Conservation (phyloP, 2,888 invertebrate genomes). For the Drosophila diplacantha region DNA sequence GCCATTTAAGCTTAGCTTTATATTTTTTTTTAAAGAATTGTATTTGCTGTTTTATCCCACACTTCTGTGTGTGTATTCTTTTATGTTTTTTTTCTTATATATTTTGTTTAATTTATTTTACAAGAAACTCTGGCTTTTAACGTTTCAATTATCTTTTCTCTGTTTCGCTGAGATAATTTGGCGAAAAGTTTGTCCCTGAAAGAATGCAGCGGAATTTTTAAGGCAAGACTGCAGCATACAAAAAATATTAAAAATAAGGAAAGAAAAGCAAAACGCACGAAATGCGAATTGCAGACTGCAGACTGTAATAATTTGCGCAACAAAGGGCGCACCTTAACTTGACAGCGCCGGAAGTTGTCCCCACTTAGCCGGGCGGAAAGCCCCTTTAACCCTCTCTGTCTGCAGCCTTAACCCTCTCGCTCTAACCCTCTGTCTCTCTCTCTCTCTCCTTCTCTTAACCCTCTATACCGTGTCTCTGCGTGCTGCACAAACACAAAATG, state of each 20-base stretch:
- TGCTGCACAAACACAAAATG: slow-evolving; percentile 26
- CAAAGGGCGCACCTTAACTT: slow-evolving; percentile 28
- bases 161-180: slow-evolving; percentile 14
- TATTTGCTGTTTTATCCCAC: neutral
- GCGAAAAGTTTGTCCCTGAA: slow-evolving; percentile 26
- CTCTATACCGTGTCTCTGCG: neutral
- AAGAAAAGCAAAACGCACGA: slow-evolving; percentile 7
- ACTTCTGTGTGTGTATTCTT: neutral
- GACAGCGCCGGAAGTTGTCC: slow-evolving; percentile 31
- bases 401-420: neutral
- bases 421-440: neutral
- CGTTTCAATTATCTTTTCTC: slow-evolving; percentile 2
- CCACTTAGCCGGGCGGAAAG: slow-evolving; percentile 18
- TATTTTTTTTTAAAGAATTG: neutral
- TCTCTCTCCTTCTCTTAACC: neutral
- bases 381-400: neutral
- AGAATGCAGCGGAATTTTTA: slow-evolving; percentile 16
- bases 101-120: neutral
- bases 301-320: slow-evolving; percentile 32
- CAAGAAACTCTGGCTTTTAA: neutral
- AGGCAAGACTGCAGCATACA: slow-evolving; percentile 11
- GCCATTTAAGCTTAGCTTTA: too few species aligned
- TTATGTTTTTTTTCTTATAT: neutral
- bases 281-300: slow-evolving; percentile 18
- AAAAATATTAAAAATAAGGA: neutral